Conservation (phyloP, 2,113 vertebrate genomes). For the Ranitomeya imitator region DNA sequence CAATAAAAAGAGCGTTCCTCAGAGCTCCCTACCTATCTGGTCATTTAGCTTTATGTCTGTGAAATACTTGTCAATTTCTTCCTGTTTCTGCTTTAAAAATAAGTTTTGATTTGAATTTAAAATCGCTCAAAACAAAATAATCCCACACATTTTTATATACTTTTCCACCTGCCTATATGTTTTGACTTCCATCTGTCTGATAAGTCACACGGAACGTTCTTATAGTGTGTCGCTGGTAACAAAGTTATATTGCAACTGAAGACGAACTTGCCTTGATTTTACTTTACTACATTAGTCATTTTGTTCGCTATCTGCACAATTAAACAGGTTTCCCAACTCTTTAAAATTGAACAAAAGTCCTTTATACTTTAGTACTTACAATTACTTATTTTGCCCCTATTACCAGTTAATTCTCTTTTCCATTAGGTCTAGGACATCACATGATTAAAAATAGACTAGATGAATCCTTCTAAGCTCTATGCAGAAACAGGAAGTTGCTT, state of each 20-base stretch:
- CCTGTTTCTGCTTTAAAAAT: not conserved
- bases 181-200: conserved; percentile 3
- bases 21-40: not conserved
- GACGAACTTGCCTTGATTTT: not conserved
- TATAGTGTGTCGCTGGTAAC: not conserved
- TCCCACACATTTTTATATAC: not conserved
- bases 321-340: not conserved
- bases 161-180: conserved; percentile 31
- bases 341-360: too few species aligned
- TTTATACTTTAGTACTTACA: too few species aligned
- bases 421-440: too few species aligned
- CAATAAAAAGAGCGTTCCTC: too few species aligned
- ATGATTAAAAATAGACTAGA: too few species aligned
- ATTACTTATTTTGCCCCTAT: too few species aligned
- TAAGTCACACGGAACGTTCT: not conserved
- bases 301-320: not conserved
- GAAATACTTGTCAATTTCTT: not conserved
- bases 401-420: too few species aligned
- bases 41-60: not conserved
- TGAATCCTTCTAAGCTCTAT: too few species aligned
- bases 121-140: not conserved
- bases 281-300: not conserved
- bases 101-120: not conserved
- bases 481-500: too few species aligned
- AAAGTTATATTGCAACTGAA: not conserved